Conservation (phyloP, 1,140 invertebrate genomes). For the Drosophila yakuba region DNA sequence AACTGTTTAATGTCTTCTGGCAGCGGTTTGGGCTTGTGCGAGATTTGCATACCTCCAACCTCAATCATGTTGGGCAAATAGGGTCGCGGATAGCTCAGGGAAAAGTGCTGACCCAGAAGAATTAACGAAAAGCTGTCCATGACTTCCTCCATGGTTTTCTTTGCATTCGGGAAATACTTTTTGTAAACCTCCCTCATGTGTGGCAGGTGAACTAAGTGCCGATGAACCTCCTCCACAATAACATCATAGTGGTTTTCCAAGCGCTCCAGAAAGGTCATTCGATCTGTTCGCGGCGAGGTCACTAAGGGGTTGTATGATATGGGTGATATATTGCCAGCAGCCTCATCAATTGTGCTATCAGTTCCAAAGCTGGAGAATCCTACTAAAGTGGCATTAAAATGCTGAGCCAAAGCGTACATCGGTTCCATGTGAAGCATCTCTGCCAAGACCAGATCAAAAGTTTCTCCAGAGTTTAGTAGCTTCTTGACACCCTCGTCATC, state of each 20-base stretch:
- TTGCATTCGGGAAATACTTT: conserved; percentile 85
- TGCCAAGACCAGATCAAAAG: conserved; percentile 76
- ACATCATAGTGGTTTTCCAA: conserved; percentile 73
- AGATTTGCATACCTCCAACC: conserved; percentile 87
- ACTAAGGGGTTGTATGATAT: conserved; percentile 79
- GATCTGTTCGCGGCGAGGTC: conserved; percentile 58
- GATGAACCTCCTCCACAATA: conserved; percentile 23
- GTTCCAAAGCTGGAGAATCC: conserved; percentile 72
- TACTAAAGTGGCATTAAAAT: conserved; percentile 75
- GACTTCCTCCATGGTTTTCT: conserved; percentile 52
- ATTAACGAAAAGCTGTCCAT: conserved; percentile 85
- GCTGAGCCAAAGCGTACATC: conserved; percentile 58
- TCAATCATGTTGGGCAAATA: conserved; percentile 86
- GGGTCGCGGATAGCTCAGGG: conserved; percentile 85
- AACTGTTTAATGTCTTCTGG: conserved; percentile 85
- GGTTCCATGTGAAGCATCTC: conserved; percentile 64
- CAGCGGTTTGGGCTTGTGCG: conserved; percentile 78
- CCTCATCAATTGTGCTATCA: conserved; percentile 49
- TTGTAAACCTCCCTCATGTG: conserved; percentile 63
- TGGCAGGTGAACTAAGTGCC: conserved; percentile 47
- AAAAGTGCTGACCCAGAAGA: conserved; percentile 86
- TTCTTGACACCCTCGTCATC: conserved; percentile 48
- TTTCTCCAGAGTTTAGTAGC: conserved; percentile 57
- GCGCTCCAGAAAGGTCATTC: conserved; percentile 85
- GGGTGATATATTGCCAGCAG: conserved; percentile 70